phyloP scores from a whole-genome alignment of 2,797 vertebrate species.

The Poecilia wingei region DNA sequence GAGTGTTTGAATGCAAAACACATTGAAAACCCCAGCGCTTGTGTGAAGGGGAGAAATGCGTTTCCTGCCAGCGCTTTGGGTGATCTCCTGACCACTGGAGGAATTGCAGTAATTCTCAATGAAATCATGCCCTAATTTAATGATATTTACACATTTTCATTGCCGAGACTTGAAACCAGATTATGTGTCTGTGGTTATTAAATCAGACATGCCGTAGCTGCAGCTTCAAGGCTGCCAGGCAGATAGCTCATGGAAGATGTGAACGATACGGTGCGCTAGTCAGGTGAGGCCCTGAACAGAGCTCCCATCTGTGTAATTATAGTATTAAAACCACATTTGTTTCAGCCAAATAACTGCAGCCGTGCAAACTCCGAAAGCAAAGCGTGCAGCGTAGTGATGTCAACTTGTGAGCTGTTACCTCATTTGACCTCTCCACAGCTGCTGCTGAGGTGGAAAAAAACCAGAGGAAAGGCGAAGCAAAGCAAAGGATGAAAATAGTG shows the following conservation, averaged over 20 bases:
- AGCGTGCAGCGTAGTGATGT: slow-evolving; percentile 42
- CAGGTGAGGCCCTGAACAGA: slow-evolving; percentile 23
- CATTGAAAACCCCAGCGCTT: slow-evolving; percentile 36
- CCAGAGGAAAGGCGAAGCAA: slow-evolving; percentile 43
- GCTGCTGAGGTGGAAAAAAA: slow-evolving; percentile 57
- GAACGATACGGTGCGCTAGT: slow-evolving; percentile 19
- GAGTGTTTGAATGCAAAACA: slow-evolving; percentile 71
- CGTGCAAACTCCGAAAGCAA: slow-evolving; percentile 32
- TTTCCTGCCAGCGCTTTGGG: slow-evolving; percentile 45
- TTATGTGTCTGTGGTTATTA: slow-evolving; percentile 57
- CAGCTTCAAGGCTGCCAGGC: slow-evolving; percentile 42
- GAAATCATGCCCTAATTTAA: slow-evolving; percentile 56
- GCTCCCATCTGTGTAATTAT: slow-evolving; percentile 7
- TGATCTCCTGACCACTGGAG: slow-evolving; percentile 56
- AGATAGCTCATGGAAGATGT: slow-evolving; percentile 32
- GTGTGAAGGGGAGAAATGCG: background rate
- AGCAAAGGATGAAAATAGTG: slow-evolving; percentile 62
- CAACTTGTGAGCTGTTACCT: slow-evolving; percentile 62
- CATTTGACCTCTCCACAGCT: slow-evolving; percentile 62
- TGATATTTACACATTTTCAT: slow-evolving; percentile 65
- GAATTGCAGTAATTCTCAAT: slow-evolving; percentile 53
- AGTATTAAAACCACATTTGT: slow-evolving; percentile 8
- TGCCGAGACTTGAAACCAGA: slow-evolving; percentile 55
- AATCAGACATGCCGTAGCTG: slow-evolving; percentile 54
- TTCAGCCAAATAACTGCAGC: slow-evolving; percentile 26